These are phyloP conservation scores for Corythaixoides concolor DNA, from an alignment of 2,113 vertebrate species.

Conservation along the genomic window DNA sequence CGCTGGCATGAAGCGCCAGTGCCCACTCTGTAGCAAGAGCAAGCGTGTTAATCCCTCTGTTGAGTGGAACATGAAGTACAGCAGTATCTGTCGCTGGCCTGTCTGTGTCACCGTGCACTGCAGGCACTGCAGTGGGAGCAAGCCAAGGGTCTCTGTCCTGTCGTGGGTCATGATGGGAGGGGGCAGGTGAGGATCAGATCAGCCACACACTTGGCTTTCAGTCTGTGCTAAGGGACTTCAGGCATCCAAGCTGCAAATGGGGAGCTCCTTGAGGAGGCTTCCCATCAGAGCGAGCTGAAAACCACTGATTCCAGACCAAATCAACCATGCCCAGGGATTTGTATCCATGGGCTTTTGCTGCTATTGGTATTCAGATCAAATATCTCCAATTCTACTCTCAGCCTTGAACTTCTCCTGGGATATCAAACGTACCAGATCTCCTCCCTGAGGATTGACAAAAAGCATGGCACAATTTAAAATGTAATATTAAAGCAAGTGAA, in stretches of 20 bases:
- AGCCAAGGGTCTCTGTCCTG: not conserved
- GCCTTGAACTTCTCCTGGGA: slow-evolving; percentile 17
- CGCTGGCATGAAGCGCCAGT: not conserved
- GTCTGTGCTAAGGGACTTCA: not conserved
- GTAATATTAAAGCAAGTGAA: slow-evolving; percentile 25
- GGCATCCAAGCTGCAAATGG: not conserved
- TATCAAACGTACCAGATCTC: not conserved
- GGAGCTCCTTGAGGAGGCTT: not conserved
- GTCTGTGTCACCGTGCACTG: not conserved
- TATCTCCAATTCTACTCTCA: not conserved
- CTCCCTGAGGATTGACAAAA: not conserved
- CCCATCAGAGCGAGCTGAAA: not conserved
- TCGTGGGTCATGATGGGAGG: not conserved
- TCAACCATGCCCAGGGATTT: not conserved
- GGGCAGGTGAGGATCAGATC: not conserved
- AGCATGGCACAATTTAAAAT: not conserved
- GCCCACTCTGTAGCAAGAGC: not conserved
- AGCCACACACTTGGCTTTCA: not conserved
- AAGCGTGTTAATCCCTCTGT: not conserved
- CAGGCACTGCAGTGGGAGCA: not conserved
- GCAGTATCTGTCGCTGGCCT: not conserved
- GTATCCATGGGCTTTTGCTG: not conserved
- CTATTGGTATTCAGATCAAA: slow-evolving; percentile 24
- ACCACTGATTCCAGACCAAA: slow-evolving; percentile 1
- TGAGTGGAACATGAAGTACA: not conserved